Evolutionary conservation across 2,113 vertebrate genomes (phyloP), one percentile per base, ranked within the genome.

Genomic region (Etheostoma cragini): DNA sequence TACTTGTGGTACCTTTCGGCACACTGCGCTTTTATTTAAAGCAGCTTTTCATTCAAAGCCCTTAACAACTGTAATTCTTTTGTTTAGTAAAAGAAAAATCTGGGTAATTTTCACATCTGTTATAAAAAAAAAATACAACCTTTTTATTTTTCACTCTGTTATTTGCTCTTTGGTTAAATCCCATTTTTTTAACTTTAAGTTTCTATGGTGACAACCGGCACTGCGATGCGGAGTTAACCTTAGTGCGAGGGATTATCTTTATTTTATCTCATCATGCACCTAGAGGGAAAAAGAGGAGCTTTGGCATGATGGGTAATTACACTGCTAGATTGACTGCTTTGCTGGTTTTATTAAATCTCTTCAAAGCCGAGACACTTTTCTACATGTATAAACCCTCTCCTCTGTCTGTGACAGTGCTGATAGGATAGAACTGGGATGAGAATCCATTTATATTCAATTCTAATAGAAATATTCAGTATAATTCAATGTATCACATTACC

Each of bases 241-340:
- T 11, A 61, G n/a, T 38, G 38, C 72, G 74, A 84, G 42, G 72
- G 73, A 84, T 86, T 50, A 78, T 76, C 69, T 78, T 62, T 75
- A 76, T 76, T 85, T 78, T 67, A 83, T 83, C 85, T 77, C 19
- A 16, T 33, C 21, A 15, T 77, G 45, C 60, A 65, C 61, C 74
- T 68, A 63, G 67, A 35, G 45, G 52, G 64, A 80, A 54, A 66
- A 68, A 49, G 65, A 62, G 26, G 68, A 65, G 78, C 8, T 72
- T 38, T 11, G 3, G 72, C 69, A 49, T 74, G 81, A 80, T 84
- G 76, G 50, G 54, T 82, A 88, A 85, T 84, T 81, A 83, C 77
- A 54, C 10, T 13, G 49, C 24, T 62, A 74, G 71, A 81, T 35
- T 72, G 84, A 78, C 78, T 73, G 78, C 72, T 56, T 53, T 72